Evolutionary conservation across 35 echinoderm and acorn worm genomes (phyloP).

Genomic region (Acanthaster planci): DNA sequence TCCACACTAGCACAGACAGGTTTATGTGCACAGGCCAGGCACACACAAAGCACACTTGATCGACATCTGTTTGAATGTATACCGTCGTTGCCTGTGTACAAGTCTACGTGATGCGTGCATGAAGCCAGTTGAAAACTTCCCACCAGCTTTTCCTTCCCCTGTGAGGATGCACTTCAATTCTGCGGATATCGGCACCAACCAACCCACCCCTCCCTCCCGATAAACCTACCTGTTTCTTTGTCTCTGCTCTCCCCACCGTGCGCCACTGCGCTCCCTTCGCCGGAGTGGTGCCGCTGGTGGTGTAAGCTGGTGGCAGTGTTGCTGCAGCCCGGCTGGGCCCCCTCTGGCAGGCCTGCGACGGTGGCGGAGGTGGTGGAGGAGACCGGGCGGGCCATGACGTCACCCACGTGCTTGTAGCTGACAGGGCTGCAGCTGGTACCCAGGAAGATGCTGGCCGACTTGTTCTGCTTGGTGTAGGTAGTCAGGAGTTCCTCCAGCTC

Average conservation of each 20-base stretch:
- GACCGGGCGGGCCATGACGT: conserved; percentile 50
- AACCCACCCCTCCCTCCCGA: no score
- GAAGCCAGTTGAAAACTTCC: no score
- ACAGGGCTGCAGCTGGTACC: conserved; percentile 58
- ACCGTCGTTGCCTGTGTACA: no score
- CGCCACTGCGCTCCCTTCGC: neutral
- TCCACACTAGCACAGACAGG: no score
- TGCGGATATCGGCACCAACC: no score
- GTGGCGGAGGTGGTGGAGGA: neutral
- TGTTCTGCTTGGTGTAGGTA: conserved; percentile 95
- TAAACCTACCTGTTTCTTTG: conserved; percentile 11
- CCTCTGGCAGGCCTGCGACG: neutral
- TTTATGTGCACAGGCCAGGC: no score
- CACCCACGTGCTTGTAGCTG: conserved; percentile 40
- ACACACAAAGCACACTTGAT: no score
- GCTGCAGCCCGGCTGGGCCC: conserved; percentile 7
- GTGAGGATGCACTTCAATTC: no score
- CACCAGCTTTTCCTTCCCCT: no score
- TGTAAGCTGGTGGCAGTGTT: conserved; percentile 17
- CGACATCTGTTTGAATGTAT: no score
- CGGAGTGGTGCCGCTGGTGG: conserved; percentile 18
- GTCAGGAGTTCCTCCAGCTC: conserved; percentile 94
- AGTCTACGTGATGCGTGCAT: no score
- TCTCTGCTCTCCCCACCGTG: neutral
- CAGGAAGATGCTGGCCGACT: conserved; percentile 98